Evolutionary conservation across 2,888 invertebrate species (phyloP).

Genomic region (Drosophila hawaiiensis): DNA sequence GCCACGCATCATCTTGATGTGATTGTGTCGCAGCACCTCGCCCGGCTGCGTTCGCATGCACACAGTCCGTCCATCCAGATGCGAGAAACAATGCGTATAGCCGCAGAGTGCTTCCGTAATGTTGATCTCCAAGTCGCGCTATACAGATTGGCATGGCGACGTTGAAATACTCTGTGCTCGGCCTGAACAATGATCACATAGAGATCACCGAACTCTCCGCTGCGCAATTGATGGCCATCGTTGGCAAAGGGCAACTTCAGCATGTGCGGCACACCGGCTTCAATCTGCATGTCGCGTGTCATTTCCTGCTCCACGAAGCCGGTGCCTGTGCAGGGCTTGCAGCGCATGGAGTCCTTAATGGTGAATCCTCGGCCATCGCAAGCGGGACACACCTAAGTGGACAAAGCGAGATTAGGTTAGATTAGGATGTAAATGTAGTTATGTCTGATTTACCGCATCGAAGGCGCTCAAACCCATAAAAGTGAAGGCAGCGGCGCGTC

Average conservation of each 20-base stretch:
- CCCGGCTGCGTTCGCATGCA: slow-evolving; percentile 92
- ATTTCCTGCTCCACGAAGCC: slow-evolving; percentile 93
- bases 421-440: neutral
- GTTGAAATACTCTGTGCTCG: slow-evolving; percentile 91
- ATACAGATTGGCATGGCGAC: slow-evolving; percentile 91
- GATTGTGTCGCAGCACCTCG: slow-evolving; percentile 91
- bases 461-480: slow-evolving; percentile 85
- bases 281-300: slow-evolving; percentile 94
- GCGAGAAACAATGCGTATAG: slow-evolving; percentile 92
- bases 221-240: slow-evolving; percentile 96
- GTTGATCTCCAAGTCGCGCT: slow-evolving; percentile 89
- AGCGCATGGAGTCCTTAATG: slow-evolving; percentile 93
- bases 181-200: slow-evolving; percentile 94
- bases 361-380: slow-evolving; percentile 90
- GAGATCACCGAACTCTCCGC: slow-evolving; percentile 94
- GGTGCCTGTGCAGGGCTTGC: slow-evolving; percentile 92
- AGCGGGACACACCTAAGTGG: slow-evolving; percentile 86
- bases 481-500: slow-evolving; percentile 83
- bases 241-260: slow-evolving; percentile 94
- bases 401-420: neutral
- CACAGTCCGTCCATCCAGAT: slow-evolving; percentile 94
- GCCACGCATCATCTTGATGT: slow-evolving; percentile 90
- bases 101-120: slow-evolving; percentile 97
- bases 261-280: slow-evolving; percentile 94
- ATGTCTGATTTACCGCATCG: slow-evolving; percentile 87